Evolutionary conservation across 2,797 vertebrate species (phyloP), one percentile per base, ranked within the genome.

Genomic region (Malurus splendens): DNA sequence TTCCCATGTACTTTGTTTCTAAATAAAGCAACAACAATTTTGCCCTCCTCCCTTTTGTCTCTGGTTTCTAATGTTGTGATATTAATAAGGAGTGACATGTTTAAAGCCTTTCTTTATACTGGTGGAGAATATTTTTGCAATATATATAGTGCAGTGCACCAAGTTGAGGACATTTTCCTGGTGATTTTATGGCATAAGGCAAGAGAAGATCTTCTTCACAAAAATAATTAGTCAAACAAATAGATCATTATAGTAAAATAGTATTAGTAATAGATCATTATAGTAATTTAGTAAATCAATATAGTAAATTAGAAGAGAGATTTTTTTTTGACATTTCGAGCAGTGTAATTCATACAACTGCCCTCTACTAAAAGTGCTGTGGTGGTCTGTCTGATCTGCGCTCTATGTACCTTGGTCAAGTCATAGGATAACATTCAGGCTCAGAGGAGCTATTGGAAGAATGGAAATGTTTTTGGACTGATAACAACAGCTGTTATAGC

Each of bases 1-100:
- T 62, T 30, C 74, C 27, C 32, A 7, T 70, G 78, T 85, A 91
- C 79, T 95, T 78, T 65, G 86, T 91, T 96, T 96, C 95, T 96
- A 97, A 96, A 97, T 93, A 97, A 95, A 96, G 95, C 60, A 96
- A 95, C 96, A 95, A 87, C 54, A 95, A 81, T 95, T 96, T 90
- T 86, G 55, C 66, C 92, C 54, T 86, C 89, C 72, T 93, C 61
- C 57, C 86, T 93, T 94, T 94, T 95, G 90, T 96, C 73, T 60
- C 19, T 93, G 50, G 59, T 89, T 95, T 87, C 82, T 89, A 89
- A 94, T 28, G 60, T 54, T 82, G 75, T 97, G 97, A 96, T 96
- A 96, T 94, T 97, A 97, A 97, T 90, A 87, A 95, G 91, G 81
- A 94, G 61, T 97, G 97, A 97, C 96, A 96, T 86, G 92, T 91